Evolutionary conservation across 2,113 vertebrate species (phyloP).

Genomic region (Scatophagus argus): DNA sequence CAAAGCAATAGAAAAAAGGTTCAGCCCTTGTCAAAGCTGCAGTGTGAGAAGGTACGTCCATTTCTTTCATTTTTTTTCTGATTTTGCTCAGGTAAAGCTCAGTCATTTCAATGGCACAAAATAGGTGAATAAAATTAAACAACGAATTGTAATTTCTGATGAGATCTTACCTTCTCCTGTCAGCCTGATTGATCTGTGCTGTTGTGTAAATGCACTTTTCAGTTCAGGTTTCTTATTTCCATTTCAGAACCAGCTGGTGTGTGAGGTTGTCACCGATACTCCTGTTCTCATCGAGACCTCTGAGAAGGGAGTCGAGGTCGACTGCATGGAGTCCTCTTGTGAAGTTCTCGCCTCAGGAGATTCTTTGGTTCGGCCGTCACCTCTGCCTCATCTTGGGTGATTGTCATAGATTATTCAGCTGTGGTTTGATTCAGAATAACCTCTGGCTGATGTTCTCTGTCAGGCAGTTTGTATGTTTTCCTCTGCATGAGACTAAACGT

Average conservation of each 20-base stretch:
- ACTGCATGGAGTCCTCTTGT: not conserved
- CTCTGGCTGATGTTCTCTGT: not conserved
- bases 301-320: slow-evolving; percentile 71
- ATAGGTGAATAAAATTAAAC: not conserved
- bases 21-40: slow-evolving; percentile 65
- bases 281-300: slow-evolving; percentile 85
- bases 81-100: not conserved
- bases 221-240: not conserved
- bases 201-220: not conserved
- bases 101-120: not conserved
- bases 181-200: too few relatives aligned
- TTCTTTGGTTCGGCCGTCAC: slow-evolving; percentile 86
- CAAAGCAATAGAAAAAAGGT: slow-evolving; percentile 81
- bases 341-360: slow-evolving; percentile 81
- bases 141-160: too few relatives aligned
- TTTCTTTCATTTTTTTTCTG: not conserved
- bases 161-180: too few relatives aligned
- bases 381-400: slow-evolving; percentile 89
- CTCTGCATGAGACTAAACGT: not conserved
- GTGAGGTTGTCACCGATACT: slow-evolving; percentile 83
- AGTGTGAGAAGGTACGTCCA: slow-evolving; percentile 44
- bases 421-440: not conserved
- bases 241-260: slow-evolving; percentile 87
- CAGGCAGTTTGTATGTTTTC: not conserved
- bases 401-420: not conserved